Evolutionary conservation across 2,113 vertebrate species (phyloP).

Genomic region (Aphelocoma coerulescens): DNA sequence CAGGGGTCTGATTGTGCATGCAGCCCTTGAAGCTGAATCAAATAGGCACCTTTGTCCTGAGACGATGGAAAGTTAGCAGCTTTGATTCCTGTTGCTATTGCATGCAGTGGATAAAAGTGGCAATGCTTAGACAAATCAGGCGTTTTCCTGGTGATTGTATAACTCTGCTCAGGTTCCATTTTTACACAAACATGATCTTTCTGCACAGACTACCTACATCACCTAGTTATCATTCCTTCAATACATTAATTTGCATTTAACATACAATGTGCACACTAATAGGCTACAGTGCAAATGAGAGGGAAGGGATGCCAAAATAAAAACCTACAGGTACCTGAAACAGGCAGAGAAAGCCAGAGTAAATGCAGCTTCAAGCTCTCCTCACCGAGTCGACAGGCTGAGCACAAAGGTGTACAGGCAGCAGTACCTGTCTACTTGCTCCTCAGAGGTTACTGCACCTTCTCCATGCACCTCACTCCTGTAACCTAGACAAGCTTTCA

Average conservation of each 20-base stretch:
- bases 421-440: background rate
- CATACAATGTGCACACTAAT: background rate
- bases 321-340: background rate
- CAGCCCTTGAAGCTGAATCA: constrained; percentile 63
- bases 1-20: constrained; percentile 61
- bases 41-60: constrained; percentile 60
- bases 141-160: constrained; percentile 18
- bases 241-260: background rate
- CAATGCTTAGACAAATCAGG: constrained; percentile 29
- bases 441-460: background rate
- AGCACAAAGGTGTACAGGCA: background rate
- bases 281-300: background rate
- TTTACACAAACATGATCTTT: constrained; percentile 8
- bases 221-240: background rate
- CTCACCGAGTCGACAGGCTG: background rate
- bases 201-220: background rate
- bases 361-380: background rate
- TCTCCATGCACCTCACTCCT: background rate
- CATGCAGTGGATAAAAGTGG: background rate
- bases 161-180: constrained; percentile 2
- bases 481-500: background rate
- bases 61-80: constrained; percentile 38
- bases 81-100: constrained; percentile 58
- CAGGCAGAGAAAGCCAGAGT: background rate
- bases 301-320: background rate